Evolutionary conservation across 2,797 vertebrate genomes (phyloP), one percentile per base, ranked within the genome.

Genomic region (Sebastes diploproa): DNA sequence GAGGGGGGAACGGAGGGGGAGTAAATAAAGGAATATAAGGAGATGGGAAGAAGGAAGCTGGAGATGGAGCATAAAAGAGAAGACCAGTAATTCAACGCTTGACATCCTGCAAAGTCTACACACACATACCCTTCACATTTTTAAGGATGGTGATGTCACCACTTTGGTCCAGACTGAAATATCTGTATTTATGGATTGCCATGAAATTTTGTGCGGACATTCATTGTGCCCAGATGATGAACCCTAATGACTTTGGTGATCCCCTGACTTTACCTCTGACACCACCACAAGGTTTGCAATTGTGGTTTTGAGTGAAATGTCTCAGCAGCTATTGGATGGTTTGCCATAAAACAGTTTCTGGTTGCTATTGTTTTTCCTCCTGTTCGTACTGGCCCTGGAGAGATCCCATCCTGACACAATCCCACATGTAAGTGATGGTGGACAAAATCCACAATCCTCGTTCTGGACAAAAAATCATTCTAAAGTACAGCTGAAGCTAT

Each of bases 1-100:
- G 30, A 5, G 58, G 72, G 34, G 23, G 34, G 36, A 52, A 27
- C 36, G 32, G 50, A 66, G 46, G 59, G 55, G 50, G 29, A 38
- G 23, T 50, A 29, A 61, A 80, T 77, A 64, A 75, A 50, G 9
- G 22, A 79, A 83, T 67, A 82, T 65, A 46, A 74, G 55, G 58
- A 77, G 67, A 79, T 50, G 13, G 56, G 5, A 23, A 60, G 54
- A 68, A 58, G 63, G 32, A 34, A 73, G 46, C 46, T 50, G 46
- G 46, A 32, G 34, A 81, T 54, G 27, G 50, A 70, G 42, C 25
- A 70, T 50, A n/a, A 71, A 61, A 29, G 30, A 30, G 2, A 16
- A 55, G 50, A 12, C 16, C 29, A 2, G 18, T 61, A 27, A 75
- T 74, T 72, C 46, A 60, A 32, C 6, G 23, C 54, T 72, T 34